Conservation (phyloP, 1,140 invertebrate genomes). For the Olivierus martensii region DNA sequence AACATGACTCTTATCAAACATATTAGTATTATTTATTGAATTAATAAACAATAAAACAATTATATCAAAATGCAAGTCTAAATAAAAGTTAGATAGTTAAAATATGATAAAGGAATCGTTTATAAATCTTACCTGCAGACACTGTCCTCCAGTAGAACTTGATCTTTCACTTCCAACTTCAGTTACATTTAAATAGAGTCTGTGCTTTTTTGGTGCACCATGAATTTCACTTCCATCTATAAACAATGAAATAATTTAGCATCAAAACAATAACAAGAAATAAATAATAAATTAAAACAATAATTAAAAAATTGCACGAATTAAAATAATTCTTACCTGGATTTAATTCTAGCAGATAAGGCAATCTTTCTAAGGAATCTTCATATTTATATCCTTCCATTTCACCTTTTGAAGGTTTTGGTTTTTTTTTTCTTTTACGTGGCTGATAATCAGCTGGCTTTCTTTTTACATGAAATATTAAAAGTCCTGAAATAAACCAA, state of each 20-base stretch:
- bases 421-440: slow-evolving; percentile 80
- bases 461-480: slow-evolving; percentile 86
- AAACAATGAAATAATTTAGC: no score
- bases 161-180: slow-evolving; percentile 52
- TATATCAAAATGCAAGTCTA: not conserved
- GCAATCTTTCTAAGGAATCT: slow-evolving; percentile 37
- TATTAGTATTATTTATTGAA: not conserved
- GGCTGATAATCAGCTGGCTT: slow-evolving; percentile 77
- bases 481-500: slow-evolving; percentile 54
- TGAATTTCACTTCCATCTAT: slow-evolving; percentile 46
- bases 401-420: slow-evolving; percentile 37
- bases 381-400: slow-evolving; percentile 33
- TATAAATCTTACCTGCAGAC: slow-evolving; percentile 10
- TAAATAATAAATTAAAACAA: no score
- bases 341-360: slow-evolving; percentile 45
- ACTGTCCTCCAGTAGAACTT: slow-evolving; percentile 29
- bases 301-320: no score
- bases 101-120: not conserved
- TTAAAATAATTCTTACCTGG: slow-evolving; percentile 29
- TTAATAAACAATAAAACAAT: not conserved
- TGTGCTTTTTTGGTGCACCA: slow-evolving; percentile 39
- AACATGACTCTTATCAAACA: not conserved
- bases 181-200: slow-evolving; percentile 51
- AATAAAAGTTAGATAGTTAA: not conserved
- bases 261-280: no score